phyloP scores from a whole-genome alignment of 2,888 invertebrate genomes.

The Leucoptera coffeella region DNA sequence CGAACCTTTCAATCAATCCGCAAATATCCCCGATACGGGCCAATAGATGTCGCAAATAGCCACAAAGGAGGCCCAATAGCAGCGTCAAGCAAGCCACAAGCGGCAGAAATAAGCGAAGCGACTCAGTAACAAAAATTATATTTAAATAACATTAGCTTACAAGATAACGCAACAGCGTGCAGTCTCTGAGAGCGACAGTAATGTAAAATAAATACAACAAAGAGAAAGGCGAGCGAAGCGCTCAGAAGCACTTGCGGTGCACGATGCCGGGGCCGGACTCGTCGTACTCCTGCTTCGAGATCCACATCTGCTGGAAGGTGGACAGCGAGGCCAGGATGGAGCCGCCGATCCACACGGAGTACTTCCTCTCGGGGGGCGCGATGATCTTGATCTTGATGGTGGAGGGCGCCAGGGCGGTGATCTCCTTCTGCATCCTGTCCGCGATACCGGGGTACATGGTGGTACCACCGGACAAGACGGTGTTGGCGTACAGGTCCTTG shows the following conservation, averaged over 20 bases:
- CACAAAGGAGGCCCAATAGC: too few relatives aligned
- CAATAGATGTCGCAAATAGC: too few relatives aligned
- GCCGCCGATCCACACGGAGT: constrained; percentile 88
- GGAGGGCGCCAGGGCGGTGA: constrained; percentile 82
- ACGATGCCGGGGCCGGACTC: constrained; percentile 76
- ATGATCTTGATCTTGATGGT: constrained; percentile 95
- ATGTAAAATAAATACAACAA: constrained; percentile 16
- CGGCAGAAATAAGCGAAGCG: neutral
- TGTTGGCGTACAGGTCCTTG: constrained; percentile 91
- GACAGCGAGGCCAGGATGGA: constrained; percentile 84
- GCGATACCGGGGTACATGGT: constrained; percentile 88
- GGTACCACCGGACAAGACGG: constrained; percentile 85
- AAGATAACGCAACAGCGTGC: constrained; percentile 13
- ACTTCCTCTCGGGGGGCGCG: constrained; percentile 85
- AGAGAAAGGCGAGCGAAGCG: constrained; percentile 48
- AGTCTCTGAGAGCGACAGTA: constrained; percentile 16
- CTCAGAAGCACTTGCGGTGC: constrained; percentile 70
- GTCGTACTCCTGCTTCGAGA: constrained; percentile 86
- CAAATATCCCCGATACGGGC: too few relatives aligned
- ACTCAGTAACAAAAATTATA: constrained; percentile 11
- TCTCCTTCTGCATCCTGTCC: constrained; percentile 87
- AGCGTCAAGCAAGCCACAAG: too few relatives aligned
- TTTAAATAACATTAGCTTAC: constrained; percentile 10
- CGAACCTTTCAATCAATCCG: too few relatives aligned
- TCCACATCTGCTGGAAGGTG: constrained; percentile 91